Percentiles rank a stretch among this genome's conserved stretches.
Evolutionary conservation across 2,113 vertebrate species (phyloP).

Genomic region (human (Homo sapiens)): GRCh38 chr4:143086501-143087000

Average conservation of each 20-base stretch:
- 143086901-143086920: background rate
- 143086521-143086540: background rate
- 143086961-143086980: background rate
- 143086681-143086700: background rate
- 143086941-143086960: background rate
- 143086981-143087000: background rate
- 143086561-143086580: background rate
- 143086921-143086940: background rate
- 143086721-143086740: background rate
- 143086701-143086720: background rate
- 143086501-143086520: background rate
- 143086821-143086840: background rate
- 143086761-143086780: background rate
- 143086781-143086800: background rate
- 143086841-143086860: background rate
- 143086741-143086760: background rate
- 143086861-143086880: background rate
- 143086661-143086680: background rate
- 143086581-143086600: background rate
- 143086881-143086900: background rate
- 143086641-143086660: background rate
- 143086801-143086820: background rate
- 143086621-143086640: background rate
- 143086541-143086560: background rate
- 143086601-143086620: background rate